These are phyloP conservation scores for Diglossa cyanea DNA, from an alignment of 2,797 vertebrate genomes.

Conservation along the genomic window DNA sequence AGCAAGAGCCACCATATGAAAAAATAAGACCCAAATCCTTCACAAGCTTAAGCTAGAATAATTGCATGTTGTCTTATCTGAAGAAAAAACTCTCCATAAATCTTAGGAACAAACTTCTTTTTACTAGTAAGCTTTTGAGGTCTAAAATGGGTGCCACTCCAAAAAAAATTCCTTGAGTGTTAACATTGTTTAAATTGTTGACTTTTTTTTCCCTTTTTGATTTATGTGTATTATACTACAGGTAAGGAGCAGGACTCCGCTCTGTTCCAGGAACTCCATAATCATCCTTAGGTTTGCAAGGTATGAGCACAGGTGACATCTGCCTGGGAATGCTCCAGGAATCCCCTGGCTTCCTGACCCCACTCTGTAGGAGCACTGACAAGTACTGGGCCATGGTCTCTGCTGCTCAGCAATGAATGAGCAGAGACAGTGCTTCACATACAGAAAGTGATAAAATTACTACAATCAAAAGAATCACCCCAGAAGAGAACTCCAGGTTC, in stretches of 20 bases:
- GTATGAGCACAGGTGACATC: neutral
- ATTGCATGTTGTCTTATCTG: neutral
- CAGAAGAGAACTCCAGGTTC: neutral
- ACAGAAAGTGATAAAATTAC: neutral
- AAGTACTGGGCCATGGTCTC: neutral
- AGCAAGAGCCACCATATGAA: neutral
- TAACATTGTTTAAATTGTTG: neutral
- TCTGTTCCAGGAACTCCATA: neutral
- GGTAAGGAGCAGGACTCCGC: neutral
- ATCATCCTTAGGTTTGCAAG: neutral
- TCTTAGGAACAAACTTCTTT: neutral
- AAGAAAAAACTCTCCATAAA: neutral
- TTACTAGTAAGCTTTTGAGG: neutral
- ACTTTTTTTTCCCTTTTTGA: neutral
- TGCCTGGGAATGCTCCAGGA: neutral
- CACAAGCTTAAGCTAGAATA: neutral
- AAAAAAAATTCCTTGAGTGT: neutral
- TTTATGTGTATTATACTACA: neutral
- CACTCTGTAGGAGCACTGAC: rapidly evolving
- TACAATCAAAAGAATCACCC: neutral
- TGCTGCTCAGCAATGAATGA: neutral
- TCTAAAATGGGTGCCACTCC: neutral
- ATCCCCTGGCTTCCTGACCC: neutral
- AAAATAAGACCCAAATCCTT: neutral
- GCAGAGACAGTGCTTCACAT: neutral